Evolutionary conservation across 2,113 vertebrate genomes (phyloP).

Genomic region (Rhinolophus ferrumequinum): DNA sequence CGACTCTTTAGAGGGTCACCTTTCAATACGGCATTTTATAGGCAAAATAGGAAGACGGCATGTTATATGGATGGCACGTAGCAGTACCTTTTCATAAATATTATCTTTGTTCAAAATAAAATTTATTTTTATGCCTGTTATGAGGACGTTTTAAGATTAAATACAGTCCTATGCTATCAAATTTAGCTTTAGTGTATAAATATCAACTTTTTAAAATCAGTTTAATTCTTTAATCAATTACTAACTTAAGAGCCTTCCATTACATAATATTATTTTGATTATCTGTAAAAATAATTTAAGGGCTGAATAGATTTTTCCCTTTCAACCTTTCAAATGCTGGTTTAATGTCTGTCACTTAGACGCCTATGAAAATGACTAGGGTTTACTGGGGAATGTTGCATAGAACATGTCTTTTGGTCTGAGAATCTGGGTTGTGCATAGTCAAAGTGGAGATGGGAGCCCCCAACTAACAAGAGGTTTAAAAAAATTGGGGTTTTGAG

Average conservation of each 20-base stretch:
- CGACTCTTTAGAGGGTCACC: neutral
- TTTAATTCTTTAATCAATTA: constrained; percentile 82
- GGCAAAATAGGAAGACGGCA: constrained; percentile 62
- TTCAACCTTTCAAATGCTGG: constrained; percentile 77
- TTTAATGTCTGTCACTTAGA: constrained; percentile 69
- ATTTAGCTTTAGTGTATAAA: constrained; percentile 75
- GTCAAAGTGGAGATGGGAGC: neutral
- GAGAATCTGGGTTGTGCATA: neutral
- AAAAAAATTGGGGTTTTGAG: neutral
- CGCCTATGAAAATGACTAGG: constrained; percentile 49
- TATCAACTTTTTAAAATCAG: constrained; percentile 78
- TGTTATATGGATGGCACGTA: constrained; percentile 27
- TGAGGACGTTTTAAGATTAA: constrained; percentile 68
- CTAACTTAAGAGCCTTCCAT: constrained; percentile 74
- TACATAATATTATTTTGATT: constrained; percentile 81
- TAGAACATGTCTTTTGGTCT: neutral
- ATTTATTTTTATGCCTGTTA: constrained; percentile 66
- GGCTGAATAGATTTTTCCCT: constrained; percentile 69
- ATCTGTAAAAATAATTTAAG: constrained; percentile 80
- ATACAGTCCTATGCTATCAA: constrained; percentile 66
- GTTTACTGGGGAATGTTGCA: constrained; percentile 38
- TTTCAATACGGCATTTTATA: constrained; percentile 39
- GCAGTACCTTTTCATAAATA: constrained; percentile 59
- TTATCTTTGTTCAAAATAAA: constrained; percentile 71
- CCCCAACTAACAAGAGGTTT: neutral